Evolutionary conservation across 2,797 vertebrate species (phyloP).

Genomic region (Tinamus major): DNA sequence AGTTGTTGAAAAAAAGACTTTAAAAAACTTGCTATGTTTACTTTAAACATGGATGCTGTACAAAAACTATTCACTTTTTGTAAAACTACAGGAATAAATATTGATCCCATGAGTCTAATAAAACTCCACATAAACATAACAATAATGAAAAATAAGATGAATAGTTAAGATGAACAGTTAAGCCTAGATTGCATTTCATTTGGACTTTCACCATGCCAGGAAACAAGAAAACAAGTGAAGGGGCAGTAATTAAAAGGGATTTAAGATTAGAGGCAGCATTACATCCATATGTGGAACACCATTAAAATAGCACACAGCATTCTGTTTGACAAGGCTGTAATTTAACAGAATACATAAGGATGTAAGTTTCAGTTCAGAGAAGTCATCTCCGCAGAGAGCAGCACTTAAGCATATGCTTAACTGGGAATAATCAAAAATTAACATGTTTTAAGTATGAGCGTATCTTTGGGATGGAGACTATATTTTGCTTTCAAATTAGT

Average conservation of each 20-base stretch:
- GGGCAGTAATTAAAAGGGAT: slow-evolving; percentile 30
- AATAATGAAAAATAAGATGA: slow-evolving; percentile 53
- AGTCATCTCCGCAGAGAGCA: background rate
- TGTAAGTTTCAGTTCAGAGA: background rate
- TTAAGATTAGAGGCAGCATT: background rate
- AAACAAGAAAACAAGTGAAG: slow-evolving; percentile 46
- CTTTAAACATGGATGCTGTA: slow-evolving; percentile 36
- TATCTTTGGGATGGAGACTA: background rate
- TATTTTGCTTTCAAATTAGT: background rate
- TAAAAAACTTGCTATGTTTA: slow-evolving; percentile 17
- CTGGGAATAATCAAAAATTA: background rate
- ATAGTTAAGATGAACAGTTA: slow-evolving; percentile 45
- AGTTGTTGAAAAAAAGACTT: slow-evolving; percentile 38
- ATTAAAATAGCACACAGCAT: background rate
- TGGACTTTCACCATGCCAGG: slow-evolving; percentile 20
- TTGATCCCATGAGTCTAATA: slow-evolving; percentile 65
- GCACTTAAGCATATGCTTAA: background rate
- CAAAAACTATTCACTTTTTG: slow-evolving; percentile 44
- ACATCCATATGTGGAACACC: background rate
- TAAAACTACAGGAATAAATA: slow-evolving; percentile 51
- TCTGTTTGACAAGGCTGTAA: background rate
- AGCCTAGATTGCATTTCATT: background rate
- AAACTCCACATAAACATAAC: slow-evolving; percentile 65
- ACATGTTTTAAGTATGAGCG: background rate
- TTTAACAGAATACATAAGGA: background rate